Evolutionary conservation across 2,113 vertebrate species (phyloP).

Genomic region (Gobio gobio): DNA sequence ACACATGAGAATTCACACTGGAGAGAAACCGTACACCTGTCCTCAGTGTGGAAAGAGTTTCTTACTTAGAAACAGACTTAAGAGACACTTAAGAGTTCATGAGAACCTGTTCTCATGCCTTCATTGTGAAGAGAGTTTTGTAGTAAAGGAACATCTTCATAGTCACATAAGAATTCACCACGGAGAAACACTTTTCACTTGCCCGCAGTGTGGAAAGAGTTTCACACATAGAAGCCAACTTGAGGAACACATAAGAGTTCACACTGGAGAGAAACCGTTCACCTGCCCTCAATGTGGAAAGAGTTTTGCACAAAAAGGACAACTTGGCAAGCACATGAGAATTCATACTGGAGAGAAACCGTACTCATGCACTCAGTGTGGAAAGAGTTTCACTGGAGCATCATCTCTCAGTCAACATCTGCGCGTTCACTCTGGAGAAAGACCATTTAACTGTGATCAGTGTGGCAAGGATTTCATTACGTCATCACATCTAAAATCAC

Average conservation of each 20-base stretch:
- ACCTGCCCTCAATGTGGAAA: not conserved
- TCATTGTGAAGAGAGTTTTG: not conserved
- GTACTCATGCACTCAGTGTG: not conserved
- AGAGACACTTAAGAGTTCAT: not conserved
- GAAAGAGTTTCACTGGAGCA: not conserved
- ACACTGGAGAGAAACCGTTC: not conserved
- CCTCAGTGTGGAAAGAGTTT: not conserved
- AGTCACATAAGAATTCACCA: not conserved
- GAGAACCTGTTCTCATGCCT: not conserved
- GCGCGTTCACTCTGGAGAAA: not conserved
- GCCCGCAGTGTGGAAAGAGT: not conserved
- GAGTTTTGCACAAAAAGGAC: not conserved
- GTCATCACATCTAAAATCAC: too few relatives aligned
- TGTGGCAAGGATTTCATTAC: too few relatives aligned
- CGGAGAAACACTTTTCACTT: too few relatives aligned
- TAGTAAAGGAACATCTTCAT: not conserved
- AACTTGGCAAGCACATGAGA: not conserved
- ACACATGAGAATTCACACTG: not conserved
- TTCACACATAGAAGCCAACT: not conserved
- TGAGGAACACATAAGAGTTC: not conserved
- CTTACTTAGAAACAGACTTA: not conserved
- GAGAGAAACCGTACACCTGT: not conserved
- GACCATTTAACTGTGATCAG: too few relatives aligned
- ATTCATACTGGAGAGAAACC: not conserved
- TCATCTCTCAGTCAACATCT: not conserved